Evolutionary conservation across 2,888 invertebrate species (phyloP).

Genomic region (Plagiodera versicolora): DNA sequence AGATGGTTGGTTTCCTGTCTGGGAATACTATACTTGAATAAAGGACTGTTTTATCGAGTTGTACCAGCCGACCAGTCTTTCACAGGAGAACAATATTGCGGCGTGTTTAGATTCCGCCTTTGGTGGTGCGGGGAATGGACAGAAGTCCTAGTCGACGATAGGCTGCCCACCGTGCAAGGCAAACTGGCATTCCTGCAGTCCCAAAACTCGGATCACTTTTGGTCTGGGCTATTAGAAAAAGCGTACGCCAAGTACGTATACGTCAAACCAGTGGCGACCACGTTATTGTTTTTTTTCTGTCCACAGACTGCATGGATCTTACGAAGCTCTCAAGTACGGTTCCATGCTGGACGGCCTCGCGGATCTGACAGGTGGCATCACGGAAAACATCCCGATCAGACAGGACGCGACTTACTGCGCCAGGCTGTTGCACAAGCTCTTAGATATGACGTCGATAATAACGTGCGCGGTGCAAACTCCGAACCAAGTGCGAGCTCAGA

Average conservation of each 20-base stretch:
- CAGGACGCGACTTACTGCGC: slow-evolving; percentile 70
- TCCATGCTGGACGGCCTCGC: slow-evolving; percentile 84
- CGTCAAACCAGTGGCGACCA: too few relatives aligned
- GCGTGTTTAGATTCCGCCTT: slow-evolving; percentile 84
- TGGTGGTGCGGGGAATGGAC: slow-evolving; percentile 97
- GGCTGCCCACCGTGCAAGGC: slow-evolving; percentile 85
- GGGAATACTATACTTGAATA: slow-evolving; percentile 80
- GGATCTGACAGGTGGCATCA: slow-evolving; percentile 87
- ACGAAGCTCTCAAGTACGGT: slow-evolving; percentile 92
- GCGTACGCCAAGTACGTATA: slow-evolving; percentile 84
- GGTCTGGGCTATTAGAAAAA: slow-evolving; percentile 89
- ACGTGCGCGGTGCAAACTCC: slow-evolving; percentile 72
- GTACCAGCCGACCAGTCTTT: slow-evolving; percentile 90
- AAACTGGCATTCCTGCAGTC: slow-evolving; percentile 84
- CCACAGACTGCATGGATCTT: slow-evolving; percentile 89
- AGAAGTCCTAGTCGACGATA: slow-evolving; percentile 86
- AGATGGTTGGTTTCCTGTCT: slow-evolving; percentile 89
- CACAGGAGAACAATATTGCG: slow-evolving; percentile 68
- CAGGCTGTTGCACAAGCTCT: slow-evolving; percentile 67
- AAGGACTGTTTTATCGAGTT: slow-evolving; percentile 87
- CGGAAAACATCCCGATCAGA: slow-evolving; percentile 75
- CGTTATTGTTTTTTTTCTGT: slow-evolving; percentile 32
- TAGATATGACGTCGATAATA: slow-evolving; percentile 83
- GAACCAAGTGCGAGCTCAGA: slow-evolving; percentile 50
- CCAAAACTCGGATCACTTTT: slow-evolving; percentile 78